Evolutionary conservation across 2,113 vertebrate species (phyloP).

Genomic region (Okapia johnstoni): DNA sequence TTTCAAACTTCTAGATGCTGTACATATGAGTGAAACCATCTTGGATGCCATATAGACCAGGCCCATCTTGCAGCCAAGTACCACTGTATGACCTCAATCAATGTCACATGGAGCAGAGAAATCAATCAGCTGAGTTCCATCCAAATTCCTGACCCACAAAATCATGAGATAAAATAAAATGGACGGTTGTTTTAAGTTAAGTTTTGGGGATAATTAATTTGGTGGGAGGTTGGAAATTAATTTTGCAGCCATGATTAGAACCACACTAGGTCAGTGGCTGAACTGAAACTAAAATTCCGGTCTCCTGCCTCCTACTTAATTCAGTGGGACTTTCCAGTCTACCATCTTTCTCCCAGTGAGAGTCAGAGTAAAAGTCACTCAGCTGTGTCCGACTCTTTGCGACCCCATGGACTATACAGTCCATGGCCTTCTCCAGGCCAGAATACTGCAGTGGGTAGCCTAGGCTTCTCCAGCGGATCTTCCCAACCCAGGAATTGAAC

Average conservation of each 20-base stretch:
- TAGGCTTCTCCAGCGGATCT: not conserved
- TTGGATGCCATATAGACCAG: not conserved
- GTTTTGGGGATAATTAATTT: not conserved
- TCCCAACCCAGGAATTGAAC: not conserved
- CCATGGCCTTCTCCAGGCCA: not conserved
- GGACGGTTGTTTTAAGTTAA: not conserved
- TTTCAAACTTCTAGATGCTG: not conserved
- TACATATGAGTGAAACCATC: not conserved
- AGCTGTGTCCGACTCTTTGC: not conserved
- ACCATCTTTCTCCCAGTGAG: not conserved
- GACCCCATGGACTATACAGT: not conserved
- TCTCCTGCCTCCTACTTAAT: not conserved
- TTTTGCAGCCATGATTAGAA: not conserved
- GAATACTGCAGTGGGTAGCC: not conserved
- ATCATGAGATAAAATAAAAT: not conserved
- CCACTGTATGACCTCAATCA: not conserved
- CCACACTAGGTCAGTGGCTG: not conserved
- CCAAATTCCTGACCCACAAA: conserved; percentile 4
- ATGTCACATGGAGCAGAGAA: not conserved
- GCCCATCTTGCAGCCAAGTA: not conserved
- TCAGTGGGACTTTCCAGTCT: not conserved
- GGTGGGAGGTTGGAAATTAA: not conserved
- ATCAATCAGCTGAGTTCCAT: not conserved
- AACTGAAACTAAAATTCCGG: not conserved
- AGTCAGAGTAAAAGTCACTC: not conserved